Base-by-base conservation (phyloP, 2,888 invertebrate species). In the Spodoptera picta region DNA sequence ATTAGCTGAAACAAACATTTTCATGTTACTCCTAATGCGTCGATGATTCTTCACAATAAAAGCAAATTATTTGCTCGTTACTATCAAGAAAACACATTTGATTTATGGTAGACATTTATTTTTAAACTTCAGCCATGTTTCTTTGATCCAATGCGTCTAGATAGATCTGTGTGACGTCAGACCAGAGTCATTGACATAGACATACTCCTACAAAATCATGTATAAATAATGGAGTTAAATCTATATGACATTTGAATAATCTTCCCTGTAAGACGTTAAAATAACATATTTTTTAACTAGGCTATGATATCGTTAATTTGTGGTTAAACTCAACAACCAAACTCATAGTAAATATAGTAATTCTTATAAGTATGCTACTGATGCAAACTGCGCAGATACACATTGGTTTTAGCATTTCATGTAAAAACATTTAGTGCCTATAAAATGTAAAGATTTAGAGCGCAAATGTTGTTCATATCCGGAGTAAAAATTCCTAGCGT, bases 101-200 rank as follows among this genome's bases (percentile, higher is more conserved):
- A 70, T 70, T 55, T 70, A 47, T 55, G 31, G 41, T 31, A 47
- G 44, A 11, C 64, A 63, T 62, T 19, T 5, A 14, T 67, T 64
- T 63, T 14, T 44, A 69, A 42, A 10, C 51, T 49, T 46, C 24
- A 19, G 23, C 27, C 41, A 63, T 51, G 23, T 63, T 64, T 55
- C 41, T 63, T 47, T 48, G 31, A 48, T 44, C 12, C 14, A 11
- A 42, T 41, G 43, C 31, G 43, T 63, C 47, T 44, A 52, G 44
- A 42, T 64, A 11, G 14, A 43, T 69, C 23, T 23, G 23, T 2
- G 12, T 62, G 71, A 67, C 67, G 51, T 67, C 67, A 67, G 23
- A 69, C 31, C 19, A 14, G 27, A 47, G 46, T 69, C 44, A 51
- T 41, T 42, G 50, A 55, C 51, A 55, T 47, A 51, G 50, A 55